phyloP scores from a whole-genome alignment of 2,113 vertebrate species.

The Mystacornis crossleyi region DNA sequence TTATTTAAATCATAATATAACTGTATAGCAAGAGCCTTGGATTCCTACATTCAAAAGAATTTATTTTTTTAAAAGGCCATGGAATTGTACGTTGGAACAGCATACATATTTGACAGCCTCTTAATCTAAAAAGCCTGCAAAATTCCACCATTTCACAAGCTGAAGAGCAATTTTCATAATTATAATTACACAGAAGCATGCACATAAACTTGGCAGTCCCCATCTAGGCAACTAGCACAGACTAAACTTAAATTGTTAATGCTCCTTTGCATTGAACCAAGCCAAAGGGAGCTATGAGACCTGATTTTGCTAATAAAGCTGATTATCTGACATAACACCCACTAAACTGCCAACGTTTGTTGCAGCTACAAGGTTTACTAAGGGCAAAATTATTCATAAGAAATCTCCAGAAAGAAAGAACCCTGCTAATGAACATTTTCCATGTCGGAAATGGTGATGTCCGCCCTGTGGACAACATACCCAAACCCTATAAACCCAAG shows the following conservation, averaged over 20 bases:
- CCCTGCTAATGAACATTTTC: not conserved
- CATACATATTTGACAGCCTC: slow-evolving; percentile 15
- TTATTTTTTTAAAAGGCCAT: not conserved
- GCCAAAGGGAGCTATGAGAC: slow-evolving; percentile 33
- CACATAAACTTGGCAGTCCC: slow-evolving; percentile 53
- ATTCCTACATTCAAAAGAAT: not conserved
- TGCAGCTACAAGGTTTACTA: slow-evolving; percentile 55
- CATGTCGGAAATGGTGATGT: not conserved
- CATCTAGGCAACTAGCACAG: slow-evolving; percentile 26
- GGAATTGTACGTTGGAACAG: not conserved
- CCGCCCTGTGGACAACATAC: not conserved
- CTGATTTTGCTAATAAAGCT: slow-evolving; percentile 63
- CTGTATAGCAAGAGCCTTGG: not conserved
- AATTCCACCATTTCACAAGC: slow-evolving; percentile 36
- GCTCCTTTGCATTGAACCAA: slow-evolving; percentile 40
- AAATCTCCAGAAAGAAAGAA: not conserved
- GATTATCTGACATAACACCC: slow-evolving; percentile 66
- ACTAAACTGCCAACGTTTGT: slow-evolving; percentile 48
- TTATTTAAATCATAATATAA: slow-evolving; percentile 10
- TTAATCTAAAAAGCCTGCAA: slow-evolving; percentile 48
- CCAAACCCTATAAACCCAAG: not conserved
- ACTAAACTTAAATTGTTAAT: slow-evolving; percentile 51
- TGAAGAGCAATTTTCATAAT: slow-evolving; percentile 63
- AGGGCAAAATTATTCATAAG: slow-evolving; percentile 41
- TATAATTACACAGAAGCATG: slow-evolving; percentile 71